A percentile compares a stretch with the other conserved stretches of the same genome.
Evolutionary conservation across 2,113 vertebrate genomes (phyloP).

Genomic region (Neoarius graeffei): DNA sequence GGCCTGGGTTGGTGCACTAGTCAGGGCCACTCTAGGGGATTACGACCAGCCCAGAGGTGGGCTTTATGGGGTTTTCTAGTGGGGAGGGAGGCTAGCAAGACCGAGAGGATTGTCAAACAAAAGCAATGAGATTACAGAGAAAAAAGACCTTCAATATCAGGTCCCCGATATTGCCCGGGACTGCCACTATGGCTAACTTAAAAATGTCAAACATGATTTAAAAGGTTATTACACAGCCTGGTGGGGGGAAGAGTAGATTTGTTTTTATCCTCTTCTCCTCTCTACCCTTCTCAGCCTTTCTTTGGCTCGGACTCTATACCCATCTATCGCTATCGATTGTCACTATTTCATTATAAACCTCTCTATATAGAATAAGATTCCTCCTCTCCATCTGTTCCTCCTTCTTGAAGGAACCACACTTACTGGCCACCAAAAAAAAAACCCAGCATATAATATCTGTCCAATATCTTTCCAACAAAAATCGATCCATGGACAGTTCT

Average conservation of each 20-base stretch:
- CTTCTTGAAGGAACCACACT: constrained; percentile 34
- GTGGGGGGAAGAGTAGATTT: constrained; percentile 55
- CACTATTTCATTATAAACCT: constrained; percentile 61
- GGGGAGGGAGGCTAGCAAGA: constrained; percentile 45
- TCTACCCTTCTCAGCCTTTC: not conserved
- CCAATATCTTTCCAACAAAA: constrained; percentile 50
- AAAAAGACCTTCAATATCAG: constrained; percentile 81
- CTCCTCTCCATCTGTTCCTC: constrained; percentile 41
- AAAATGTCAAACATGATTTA: constrained; percentile 90
- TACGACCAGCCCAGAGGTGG: constrained; percentile 38
- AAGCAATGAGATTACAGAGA: constrained; percentile 82
- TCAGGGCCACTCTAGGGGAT: constrained; percentile 56
- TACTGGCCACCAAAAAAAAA: constrained; percentile 18
- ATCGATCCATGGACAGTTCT: constrained; percentile 50
- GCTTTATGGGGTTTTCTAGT: constrained; percentile 37
- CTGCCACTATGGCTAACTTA: constrained; percentile 79
- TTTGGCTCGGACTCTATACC: constrained; percentile 28
- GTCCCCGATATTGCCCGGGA: constrained; percentile 74
- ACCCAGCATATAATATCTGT: constrained; percentile 36
- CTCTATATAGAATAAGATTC: constrained; percentile 46
- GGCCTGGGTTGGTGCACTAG: constrained; percentile 56
- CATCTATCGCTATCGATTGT: constrained; percentile 51
- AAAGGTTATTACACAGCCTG: constrained; percentile 81
- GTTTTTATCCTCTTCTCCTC: not conserved
- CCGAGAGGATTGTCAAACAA: constrained; percentile 82